These are phyloP conservation scores for Thamnaconus septentrionalis DNA, from an alignment of 2,113 vertebrate species.

Conservation along the genomic window DNA sequence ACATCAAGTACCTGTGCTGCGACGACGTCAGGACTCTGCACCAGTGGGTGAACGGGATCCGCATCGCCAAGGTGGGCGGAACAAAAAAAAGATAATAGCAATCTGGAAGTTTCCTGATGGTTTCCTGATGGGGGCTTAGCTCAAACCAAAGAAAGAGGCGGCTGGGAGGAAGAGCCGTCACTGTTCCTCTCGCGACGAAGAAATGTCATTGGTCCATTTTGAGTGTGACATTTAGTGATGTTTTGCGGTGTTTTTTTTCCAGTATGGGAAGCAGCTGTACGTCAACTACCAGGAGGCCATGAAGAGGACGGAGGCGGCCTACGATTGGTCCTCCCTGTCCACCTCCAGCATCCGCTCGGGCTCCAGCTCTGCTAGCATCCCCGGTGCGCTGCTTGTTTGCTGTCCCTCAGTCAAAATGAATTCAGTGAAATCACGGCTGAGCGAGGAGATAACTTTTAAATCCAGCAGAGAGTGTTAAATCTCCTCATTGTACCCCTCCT, in stretches of 20 bases:
- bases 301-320: constrained; percentile 91
- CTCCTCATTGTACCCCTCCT: too few species aligned
- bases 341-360: constrained; percentile 97
- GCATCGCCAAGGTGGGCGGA: constrained; percentile 89
- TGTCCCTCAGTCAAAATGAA: too few species aligned
- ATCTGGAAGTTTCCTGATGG: too few species aligned
- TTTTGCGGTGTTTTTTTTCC: neutral
- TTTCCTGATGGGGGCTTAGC: too few species aligned
- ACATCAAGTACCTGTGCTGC: constrained; percentile 98
- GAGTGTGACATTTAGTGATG: neutral
- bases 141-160: too few species aligned
- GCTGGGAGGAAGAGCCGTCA: too few species aligned
- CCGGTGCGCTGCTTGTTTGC: constrained; percentile 75
- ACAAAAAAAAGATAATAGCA: too few species aligned
- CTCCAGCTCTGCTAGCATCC: constrained; percentile 96
- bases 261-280: constrained; percentile 97
- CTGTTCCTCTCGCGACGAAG: too few species aligned
- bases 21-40: constrained; percentile 93
- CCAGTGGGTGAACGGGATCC: constrained; percentile 96
- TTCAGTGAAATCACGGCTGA: too few species aligned
- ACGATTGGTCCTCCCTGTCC: constrained; percentile 97
- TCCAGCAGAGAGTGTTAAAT: too few species aligned
- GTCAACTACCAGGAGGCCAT: constrained; percentile 93
- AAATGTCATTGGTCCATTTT: too few species aligned
- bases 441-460: too few species aligned